Evolutionary conservation across 1,140 invertebrate species (phyloP).

Genomic region (Drosophila persimilis): DNA sequence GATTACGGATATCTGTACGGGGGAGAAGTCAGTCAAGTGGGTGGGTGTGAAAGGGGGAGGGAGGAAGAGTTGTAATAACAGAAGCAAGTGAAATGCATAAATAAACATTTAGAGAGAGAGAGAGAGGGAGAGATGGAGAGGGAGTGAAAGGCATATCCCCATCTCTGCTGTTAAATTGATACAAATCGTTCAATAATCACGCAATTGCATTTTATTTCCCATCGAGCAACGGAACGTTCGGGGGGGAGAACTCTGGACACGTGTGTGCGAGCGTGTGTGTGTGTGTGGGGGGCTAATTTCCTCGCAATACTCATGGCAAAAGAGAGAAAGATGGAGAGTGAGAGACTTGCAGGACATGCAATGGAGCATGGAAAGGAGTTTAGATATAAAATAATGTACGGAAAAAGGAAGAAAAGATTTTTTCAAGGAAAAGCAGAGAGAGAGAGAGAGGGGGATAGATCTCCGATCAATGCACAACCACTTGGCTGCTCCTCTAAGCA

Average conservation of each 20-base stretch:
- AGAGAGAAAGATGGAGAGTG: background rate
- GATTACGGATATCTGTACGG: background rate
- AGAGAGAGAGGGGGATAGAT: background rate
- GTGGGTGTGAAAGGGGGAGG: too few species aligned
- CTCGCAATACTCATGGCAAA: conserved; percentile 14
- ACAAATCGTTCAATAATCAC: conserved; percentile 81
- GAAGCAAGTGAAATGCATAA: conserved; percentile 68
- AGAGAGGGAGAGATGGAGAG: too few species aligned
- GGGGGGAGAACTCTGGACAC: conserved; percentile 18
- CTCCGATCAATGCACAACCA: too few species aligned
- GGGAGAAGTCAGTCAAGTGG: background rate
- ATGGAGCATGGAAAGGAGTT: background rate
- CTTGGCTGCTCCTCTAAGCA: too few species aligned
- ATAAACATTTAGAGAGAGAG: conserved; percentile 45
- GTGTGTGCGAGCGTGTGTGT: background rate
- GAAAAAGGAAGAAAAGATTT: background rate
- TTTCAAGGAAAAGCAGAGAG: background rate
- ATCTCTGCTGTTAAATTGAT: conserved; percentile 63
- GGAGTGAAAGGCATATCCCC: background rate
- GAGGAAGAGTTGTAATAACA: conserved; percentile 28
- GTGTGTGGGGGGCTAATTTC: conserved; percentile 16
- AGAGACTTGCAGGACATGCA: conserved; percentile 1
- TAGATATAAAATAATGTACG: background rate
- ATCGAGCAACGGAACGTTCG: background rate
- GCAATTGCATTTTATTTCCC: conserved; percentile 73